These are phyloP conservation scores for Myotis yumanensis DNA, from an alignment of 2,113 vertebrate species.

Conservation along the genomic window DNA sequence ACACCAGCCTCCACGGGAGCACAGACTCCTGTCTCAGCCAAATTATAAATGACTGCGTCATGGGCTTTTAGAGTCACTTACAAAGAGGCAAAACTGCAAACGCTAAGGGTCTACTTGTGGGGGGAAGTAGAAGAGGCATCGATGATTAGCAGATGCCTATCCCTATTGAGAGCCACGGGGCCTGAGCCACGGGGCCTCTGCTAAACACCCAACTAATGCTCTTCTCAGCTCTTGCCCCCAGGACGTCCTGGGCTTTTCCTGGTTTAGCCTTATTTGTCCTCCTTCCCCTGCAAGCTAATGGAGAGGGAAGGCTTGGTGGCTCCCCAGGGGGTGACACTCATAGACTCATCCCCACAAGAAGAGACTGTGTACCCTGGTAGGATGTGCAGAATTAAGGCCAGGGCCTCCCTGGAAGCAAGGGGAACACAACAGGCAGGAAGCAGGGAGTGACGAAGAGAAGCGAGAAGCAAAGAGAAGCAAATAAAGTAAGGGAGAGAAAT, in stretches of 20 bases:
- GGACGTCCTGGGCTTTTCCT: background rate
- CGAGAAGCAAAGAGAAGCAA: background rate
- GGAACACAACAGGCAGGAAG: background rate
- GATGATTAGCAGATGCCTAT: too few species aligned
- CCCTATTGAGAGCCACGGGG: background rate
- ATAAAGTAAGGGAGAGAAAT: background rate
- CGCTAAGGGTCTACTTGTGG: background rate
- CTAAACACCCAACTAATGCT: background rate
- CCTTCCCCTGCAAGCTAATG: background rate
- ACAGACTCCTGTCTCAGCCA: background rate
- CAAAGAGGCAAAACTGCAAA: background rate
- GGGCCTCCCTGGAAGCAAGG: background rate
- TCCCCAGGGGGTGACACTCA: background rate
- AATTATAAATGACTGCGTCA: background rate
- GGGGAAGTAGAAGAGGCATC: background rate
- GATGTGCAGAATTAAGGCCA: background rate
- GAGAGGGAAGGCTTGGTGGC: background rate
- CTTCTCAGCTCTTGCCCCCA: background rate
- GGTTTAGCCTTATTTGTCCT: background rate
- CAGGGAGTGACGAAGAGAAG: background rate
- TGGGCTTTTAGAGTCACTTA: conserved; percentile 6
- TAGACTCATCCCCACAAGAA: background rate
- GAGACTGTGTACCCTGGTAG: background rate
- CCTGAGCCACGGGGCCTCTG: background rate
- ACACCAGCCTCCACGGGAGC: background rate